Percentiles rank a stretch among this genome's conserved stretches.
Conservation (phyloP, 2,113 vertebrate species). For the Glaucidium brasilianum region DNA sequence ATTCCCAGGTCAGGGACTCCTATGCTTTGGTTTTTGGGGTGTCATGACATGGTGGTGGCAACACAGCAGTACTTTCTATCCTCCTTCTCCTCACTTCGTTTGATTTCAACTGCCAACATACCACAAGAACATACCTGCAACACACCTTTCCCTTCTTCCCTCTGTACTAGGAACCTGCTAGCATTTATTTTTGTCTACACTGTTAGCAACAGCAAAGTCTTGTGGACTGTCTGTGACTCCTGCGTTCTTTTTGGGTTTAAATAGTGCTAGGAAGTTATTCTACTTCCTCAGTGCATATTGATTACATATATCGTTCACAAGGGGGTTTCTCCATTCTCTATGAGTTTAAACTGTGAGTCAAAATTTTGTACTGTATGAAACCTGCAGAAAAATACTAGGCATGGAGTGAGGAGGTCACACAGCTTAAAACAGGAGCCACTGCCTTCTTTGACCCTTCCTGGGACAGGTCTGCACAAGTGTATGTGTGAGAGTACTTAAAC, state of each 20-base stretch:
- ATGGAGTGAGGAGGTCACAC: neutral
- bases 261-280: neutral
- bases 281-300: neutral
- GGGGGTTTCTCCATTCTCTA: neutral
- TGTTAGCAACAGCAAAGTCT: neutral
- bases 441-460: neutral
- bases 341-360: neutral
- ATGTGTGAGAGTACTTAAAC: neutral
- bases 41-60: neutral
- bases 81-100: neutral
- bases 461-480: neutral
- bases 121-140: neutral
- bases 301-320: neutral
- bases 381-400: neutral
- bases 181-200: neutral
- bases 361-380: neutral
- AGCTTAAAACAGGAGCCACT: neutral
- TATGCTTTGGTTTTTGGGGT: neutral
- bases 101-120: neutral
- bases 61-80: neutral
- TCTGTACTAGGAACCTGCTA: neutral
- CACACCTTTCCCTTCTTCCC: neutral
- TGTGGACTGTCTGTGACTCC: neutral
- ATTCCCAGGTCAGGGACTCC: neutral
- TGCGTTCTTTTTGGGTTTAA: neutral